These are phyloP conservation scores for Drosophila imparisetae DNA, from an alignment of 2,888 invertebrate genomes.

Conservation along the genomic window DNA sequence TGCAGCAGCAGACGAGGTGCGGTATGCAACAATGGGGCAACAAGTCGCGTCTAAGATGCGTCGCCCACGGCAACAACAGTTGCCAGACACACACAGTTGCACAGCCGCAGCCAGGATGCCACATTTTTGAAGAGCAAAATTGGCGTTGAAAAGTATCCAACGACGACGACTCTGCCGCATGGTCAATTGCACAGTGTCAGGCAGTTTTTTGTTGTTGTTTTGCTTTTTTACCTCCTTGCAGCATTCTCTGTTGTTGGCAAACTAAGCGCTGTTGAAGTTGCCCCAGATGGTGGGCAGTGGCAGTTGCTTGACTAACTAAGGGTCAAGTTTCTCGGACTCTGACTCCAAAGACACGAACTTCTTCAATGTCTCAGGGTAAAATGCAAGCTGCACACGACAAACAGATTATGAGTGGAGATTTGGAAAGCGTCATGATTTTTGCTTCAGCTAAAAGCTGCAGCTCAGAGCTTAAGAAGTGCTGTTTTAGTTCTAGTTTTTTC, in stretches of 20 bases:
- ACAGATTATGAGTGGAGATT: slow-evolving; percentile 34
- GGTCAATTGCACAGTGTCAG: slow-evolving; percentile 77
- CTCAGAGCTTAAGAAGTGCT: not conserved
- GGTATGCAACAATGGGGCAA: slow-evolving; percentile 78
- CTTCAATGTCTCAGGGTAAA: slow-evolving; percentile 10
- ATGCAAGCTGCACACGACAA: slow-evolving; percentile 35
- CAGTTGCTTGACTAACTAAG: slow-evolving; percentile 42
- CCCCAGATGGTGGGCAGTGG: slow-evolving; percentile 29
- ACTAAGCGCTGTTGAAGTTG: slow-evolving; percentile 71
- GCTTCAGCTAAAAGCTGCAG: not conserved
- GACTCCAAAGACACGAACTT: slow-evolving; percentile 17
- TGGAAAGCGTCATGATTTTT: not conserved
- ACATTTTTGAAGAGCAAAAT: slow-evolving; percentile 72
- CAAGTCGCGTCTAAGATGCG: slow-evolving; percentile 77
- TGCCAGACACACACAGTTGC: slow-evolving; percentile 28
- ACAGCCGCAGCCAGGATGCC: slow-evolving; percentile 44
- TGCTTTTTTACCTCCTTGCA: slow-evolving; percentile 10
- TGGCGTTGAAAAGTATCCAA: slow-evolving; percentile 80
- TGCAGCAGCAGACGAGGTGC: slow-evolving; percentile 25
- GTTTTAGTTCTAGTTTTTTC: not conserved
- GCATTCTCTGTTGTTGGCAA: slow-evolving; percentile 51
- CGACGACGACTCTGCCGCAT: slow-evolving; percentile 45
- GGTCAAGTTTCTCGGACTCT: slow-evolving; percentile 66
- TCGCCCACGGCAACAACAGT: slow-evolving; percentile 66
- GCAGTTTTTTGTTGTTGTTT: slow-evolving; percentile 26